Base-by-base conservation (phyloP, 2,888 invertebrate genomes). In the Drosophila flavopinicola region DNA sequence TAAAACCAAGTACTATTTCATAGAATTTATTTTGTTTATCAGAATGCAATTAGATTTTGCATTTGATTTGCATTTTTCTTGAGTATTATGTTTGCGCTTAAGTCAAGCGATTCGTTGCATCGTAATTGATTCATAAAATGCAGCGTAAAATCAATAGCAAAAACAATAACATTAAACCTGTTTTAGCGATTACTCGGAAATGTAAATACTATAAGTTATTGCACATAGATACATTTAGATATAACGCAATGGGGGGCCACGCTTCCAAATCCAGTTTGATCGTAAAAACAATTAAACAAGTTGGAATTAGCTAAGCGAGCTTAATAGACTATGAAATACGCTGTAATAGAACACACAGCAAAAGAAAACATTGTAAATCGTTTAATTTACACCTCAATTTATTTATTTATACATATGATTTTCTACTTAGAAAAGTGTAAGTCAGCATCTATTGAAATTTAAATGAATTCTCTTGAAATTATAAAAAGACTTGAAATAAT, bases 121-220 rank as follows among this genome's bases (percentile, higher is more conserved):
- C 51, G 30, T 20, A 39, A 25, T 38, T 49, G 4, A 37, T 15
- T 25, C 20, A 44, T 27, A 32, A 24, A 37, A 49, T 20, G 23
- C 20, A 13, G 29, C 49, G 13, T n/a, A 6, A 49, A 24, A 23
- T 37, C 20, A 6, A 44, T 9, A 45, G 6, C 11, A 27, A 13
- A 27, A 59, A 13, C 49, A 48, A 25, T 23, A 37, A 30, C 6
- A n/a, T 41, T 9, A 38, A 44, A 59, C 45, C 44, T 27, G 60
- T 52, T 64, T 45, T 33, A 41, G 24, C 38, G 37, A 33, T 15
- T 45, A 44, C 32, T 64, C 32, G 44, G 64, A 52, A 63, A 52
- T 24, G 23, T 17, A 13, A n/a, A 15, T n/a, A 20, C 6, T 29
- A 35, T 27, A 17, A 41, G 23, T 37, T 63, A 48, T n/a, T 9